Evolutionary conservation across 1,140 invertebrate species (phyloP).

Genomic region (Portunus trituberculatus): DNA sequence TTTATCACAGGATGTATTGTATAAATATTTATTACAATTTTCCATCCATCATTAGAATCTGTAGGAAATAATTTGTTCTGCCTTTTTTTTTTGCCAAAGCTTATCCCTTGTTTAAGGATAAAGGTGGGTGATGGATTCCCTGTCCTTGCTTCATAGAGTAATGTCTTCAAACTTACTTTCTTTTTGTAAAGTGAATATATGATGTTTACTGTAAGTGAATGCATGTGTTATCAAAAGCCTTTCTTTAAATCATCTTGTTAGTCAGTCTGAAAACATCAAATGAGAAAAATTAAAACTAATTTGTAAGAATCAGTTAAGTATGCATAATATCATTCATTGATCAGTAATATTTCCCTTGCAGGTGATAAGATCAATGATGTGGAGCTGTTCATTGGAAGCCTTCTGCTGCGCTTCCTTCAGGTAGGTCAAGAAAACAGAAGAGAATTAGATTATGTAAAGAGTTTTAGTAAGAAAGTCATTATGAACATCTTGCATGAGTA

Average conservation of each 20-base stretch:
- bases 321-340: background rate
- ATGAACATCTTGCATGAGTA: too few species aligned
- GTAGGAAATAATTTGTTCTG: background rate
- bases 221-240: background rate
- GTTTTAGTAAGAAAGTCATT: too few species aligned
- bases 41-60: too few species aligned
- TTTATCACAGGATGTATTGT: background rate
- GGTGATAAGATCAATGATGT: conserved; percentile 65
- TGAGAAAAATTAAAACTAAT: too few species aligned
- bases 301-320: too few species aligned
- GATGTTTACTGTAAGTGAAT: background rate
- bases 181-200: background rate
- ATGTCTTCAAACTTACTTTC: background rate
- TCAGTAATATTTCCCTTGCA: background rate
- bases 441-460: too few species aligned
- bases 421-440: background rate
- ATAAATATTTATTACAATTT: background rate
- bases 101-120: conserved; percentile 70
- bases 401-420: conserved; percentile 68
- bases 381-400: conserved; percentile 53
- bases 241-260: too few species aligned
- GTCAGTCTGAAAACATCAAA: too few species aligned
- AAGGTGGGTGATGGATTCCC: conserved; percentile 60
- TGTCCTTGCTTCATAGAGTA: background rate
- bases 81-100: conserved; percentile 45